Percentiles rank a stretch among this genome's conserved stretches.
Conservation (phyloP, 2,888 invertebrate genomes). For the Synanthedon vespiformis region DNA sequence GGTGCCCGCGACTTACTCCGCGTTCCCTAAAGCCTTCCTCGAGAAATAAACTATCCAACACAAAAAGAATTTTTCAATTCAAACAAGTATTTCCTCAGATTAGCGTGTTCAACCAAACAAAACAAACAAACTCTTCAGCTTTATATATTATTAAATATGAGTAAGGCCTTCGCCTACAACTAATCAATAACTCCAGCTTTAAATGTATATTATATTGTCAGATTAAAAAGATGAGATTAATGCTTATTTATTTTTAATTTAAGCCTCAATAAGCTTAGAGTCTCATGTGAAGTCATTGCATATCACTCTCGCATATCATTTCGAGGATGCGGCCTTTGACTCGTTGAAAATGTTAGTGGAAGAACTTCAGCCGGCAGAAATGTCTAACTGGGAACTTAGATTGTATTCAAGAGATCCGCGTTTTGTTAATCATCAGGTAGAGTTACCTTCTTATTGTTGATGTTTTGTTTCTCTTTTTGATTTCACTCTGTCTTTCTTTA, state of each 20-base stretch:
- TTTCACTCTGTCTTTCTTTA: too few species aligned
- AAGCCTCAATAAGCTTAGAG: conserved; percentile 78
- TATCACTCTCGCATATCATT: conserved; percentile 90
- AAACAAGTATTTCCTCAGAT: too few species aligned
- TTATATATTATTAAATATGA: too few species aligned
- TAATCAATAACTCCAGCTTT: too few species aligned
- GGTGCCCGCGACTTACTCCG: too few species aligned
- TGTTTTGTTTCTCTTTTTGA: too few species aligned
- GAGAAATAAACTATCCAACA: too few species aligned
- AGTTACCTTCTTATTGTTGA: neutral
- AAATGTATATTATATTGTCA: neutral
- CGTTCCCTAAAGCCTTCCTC: too few species aligned
- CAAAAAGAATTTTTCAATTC: too few species aligned
- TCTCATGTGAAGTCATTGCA: conserved; percentile 88
- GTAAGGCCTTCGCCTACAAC: too few species aligned
- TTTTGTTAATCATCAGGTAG: conserved; percentile 75
- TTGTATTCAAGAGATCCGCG: conserved; percentile 88
- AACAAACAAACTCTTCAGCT: too few species aligned
- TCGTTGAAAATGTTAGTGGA: conserved; percentile 80
- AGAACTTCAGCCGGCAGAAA: conserved; percentile 74
- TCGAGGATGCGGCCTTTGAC: conserved; percentile 78
- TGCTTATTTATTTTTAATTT: conserved; percentile 6
- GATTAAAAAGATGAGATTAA: neutral
- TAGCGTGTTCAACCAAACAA: too few species aligned
- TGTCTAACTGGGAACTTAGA: conserved; percentile 85